These are phyloP conservation scores for Tringa solitaria DNA, from an alignment of 2,113 vertebrate species.

Conservation along the genomic window DNA sequence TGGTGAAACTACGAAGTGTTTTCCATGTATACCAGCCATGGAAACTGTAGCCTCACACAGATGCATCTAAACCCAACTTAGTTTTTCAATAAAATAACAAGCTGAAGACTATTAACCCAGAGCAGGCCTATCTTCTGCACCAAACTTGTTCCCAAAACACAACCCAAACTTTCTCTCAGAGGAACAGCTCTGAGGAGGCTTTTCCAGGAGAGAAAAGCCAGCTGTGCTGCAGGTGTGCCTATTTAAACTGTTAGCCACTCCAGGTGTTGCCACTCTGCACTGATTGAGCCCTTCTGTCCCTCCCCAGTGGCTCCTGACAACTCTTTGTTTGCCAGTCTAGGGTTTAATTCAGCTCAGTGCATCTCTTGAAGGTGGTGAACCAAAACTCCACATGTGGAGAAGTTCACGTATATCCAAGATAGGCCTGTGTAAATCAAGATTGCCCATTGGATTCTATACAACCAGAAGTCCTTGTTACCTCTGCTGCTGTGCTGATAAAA, in stretches of 20 bases:
- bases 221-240: fast-evolving
- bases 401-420: neutral
- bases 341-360: neutral
- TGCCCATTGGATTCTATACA: neutral
- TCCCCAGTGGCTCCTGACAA: neutral
- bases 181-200: fast-evolving
- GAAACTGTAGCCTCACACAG: neutral
- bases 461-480: neutral
- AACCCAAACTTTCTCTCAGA: neutral
- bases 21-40: neutral
- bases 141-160: neutral
- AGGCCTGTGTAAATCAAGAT: neutral
- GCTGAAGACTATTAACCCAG: neutral
- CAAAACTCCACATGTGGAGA: neutral
- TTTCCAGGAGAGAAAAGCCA: neutral
- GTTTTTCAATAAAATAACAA: neutral
- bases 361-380: neutral
- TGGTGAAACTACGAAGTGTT: neutral
- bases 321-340: neutral
- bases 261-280: neutral
- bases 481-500: neutral
- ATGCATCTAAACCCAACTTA: neutral
- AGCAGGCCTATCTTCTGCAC: no score
- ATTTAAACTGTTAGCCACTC: neutral
- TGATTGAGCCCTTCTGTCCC: neutral